Evolutionary conservation across 2,113 vertebrate genomes (phyloP), one percentile per base, ranked within the genome.

Genomic region (Mungos mungo): DNA sequence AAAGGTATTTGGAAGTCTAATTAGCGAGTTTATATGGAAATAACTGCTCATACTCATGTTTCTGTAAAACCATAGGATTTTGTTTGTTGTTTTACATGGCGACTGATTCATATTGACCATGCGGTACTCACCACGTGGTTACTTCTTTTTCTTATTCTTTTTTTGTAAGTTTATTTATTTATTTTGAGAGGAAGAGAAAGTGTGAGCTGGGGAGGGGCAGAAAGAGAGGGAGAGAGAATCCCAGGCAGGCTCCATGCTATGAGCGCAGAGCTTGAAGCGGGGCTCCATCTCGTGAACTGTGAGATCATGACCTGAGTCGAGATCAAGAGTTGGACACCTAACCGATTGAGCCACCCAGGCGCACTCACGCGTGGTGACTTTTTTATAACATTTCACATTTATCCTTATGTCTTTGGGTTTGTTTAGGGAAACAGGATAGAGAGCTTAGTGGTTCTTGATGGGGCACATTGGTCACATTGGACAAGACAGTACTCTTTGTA

Each of bases 1-100:
- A 99, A 99, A 99, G 99, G 99, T 99, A 98, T 80, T 41, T 72
- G 5, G 19, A 35, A 77, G n/a, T 60, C n/a, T 31, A 33, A 33
- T 91, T 13, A 21, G 27, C 57, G 33, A 2, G 31, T 35, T 18
- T 52, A 12, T 47, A 1, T 90, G 72, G 41, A 94, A 54, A 76
- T 84, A 33, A 72, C 45, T 33, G 2, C 27, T n/a, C 31, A 25
- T 3, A 3, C 13, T 54, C 31, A 31, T 71, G 45, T 92, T 82
- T 63, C 38, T 41, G 0, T 82, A 21, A 29, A 79, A 60, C 23
- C 50, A 2, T 5, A 96, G 45, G 31, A 1, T 79, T 88, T 95
- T n/a, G 71, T 63, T 71, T 33, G 14, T 87, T 41, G 5, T 8
- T 66, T 74, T 45, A 9, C 18, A 3, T 54, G 8, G n/a, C 21